A percentile compares a stretch with the other conserved stretches of the same genome.
Conservation (phyloP, 2,888 invertebrate species). For the Clitarchus hookeri region DNA sequence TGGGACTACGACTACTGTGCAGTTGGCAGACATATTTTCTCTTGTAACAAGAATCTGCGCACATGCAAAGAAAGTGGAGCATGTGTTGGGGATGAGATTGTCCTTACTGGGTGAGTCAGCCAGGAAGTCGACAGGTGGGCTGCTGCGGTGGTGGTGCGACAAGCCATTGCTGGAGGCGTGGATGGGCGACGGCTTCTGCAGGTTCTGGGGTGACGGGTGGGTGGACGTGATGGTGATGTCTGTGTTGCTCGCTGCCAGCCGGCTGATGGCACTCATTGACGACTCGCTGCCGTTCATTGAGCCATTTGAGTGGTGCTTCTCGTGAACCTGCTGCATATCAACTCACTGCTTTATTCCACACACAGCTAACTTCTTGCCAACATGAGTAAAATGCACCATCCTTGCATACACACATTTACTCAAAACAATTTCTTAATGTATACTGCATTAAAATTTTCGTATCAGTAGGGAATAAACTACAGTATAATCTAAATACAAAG, state of each 20-base stretch:
- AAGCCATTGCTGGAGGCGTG: constrained; percentile 32
- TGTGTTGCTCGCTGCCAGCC: constrained; percentile 76
- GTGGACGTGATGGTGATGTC: constrained; percentile 80
- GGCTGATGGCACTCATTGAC: constrained; percentile 62
- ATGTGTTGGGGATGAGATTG: background rate
- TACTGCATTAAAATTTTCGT: too few species aligned
- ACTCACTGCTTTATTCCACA: too few species aligned
- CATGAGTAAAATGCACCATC: too few species aligned
- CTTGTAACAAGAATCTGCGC: too few species aligned
- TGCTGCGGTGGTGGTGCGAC: constrained; percentile 35
- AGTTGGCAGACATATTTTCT: too few species aligned
- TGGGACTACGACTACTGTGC: too few species aligned
- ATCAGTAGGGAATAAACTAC: too few species aligned
- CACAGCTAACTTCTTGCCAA: too few species aligned
- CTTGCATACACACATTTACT: too few species aligned
- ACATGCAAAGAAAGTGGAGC: too few species aligned
- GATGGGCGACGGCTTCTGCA: constrained; percentile 30
- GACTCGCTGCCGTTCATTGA: constrained; percentile 38
- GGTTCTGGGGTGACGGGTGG: constrained; percentile 54
- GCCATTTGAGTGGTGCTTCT: constrained; percentile 38
- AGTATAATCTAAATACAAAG: too few species aligned
- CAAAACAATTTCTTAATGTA: too few species aligned
- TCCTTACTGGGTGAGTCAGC: constrained; percentile 84
- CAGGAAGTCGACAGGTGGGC: constrained; percentile 60
- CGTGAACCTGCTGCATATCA: constrained; percentile 30